These are phyloP conservation scores for Crocallis elinguaria DNA, from an alignment of 2,888 invertebrate species.

Conservation along the genomic window DNA sequence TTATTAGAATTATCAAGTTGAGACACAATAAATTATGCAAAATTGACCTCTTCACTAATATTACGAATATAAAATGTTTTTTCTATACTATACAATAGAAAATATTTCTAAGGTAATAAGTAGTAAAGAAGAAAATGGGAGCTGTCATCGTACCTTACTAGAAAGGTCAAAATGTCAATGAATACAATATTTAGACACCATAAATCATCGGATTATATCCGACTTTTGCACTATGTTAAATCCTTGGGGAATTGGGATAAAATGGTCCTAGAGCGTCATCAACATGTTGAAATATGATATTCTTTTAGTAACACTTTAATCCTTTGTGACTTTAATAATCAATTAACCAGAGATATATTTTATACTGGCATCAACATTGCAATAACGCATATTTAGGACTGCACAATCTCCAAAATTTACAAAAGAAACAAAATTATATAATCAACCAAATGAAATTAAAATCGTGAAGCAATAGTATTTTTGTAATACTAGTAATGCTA, in stretches of 20 bases:
- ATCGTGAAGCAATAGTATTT: neutral
- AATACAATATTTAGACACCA: slow-evolving; percentile 10
- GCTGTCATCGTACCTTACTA: neutral
- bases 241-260: no score
- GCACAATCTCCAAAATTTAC: slow-evolving; percentile 9
- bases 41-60: neutral
- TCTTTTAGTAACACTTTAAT: no score
- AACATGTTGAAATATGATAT: no score
- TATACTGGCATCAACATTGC: no score
- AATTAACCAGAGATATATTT: neutral
- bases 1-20: slow-evolving; percentile 6
- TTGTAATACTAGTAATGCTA: no score
- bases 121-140: slow-evolving; percentile 4
- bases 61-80: neutral
- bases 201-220: slow-evolving; percentile 10
- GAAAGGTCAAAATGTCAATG: neutral
- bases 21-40: slow-evolving; percentile 5
- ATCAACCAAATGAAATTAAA: slow-evolving; percentile 6
- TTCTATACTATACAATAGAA: slow-evolving; percentile 1
- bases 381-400: slow-evolving; percentile 9
- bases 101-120: neutral
- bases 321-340: no score
- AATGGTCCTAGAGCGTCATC: no score
- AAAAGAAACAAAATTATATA: slow-evolving; percentile 7
- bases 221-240: slow-evolving; percentile 10